Percentiles rank a stretch among this genome's conserved stretches.
Conservation (phyloP, 1,140 invertebrate genomes). For the Caenorhabditis brenneri region DNA sequence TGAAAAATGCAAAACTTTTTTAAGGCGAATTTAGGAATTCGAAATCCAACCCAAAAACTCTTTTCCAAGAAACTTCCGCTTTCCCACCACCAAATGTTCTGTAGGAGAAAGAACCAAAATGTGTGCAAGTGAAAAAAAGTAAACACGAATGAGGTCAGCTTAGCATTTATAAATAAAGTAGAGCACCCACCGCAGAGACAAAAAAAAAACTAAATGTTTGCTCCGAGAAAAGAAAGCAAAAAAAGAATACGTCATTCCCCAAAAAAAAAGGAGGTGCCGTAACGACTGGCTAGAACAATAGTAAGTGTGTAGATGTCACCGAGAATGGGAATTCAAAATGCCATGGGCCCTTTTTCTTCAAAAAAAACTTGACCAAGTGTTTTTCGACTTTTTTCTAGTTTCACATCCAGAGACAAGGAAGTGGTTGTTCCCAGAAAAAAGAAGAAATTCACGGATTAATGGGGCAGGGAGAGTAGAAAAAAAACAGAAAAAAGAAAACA, state of each 20-base stretch:
- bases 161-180: conserved; percentile 22
- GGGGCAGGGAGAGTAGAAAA: neutral
- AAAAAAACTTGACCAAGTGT: neutral
- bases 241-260: neutral
- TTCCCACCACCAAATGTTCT: neutral
- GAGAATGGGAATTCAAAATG: neutral
- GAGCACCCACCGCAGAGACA: neutral
- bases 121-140: conserved; percentile 34
- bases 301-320: neutral
- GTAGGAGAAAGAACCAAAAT: conserved; percentile 12
- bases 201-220: conserved; percentile 2
- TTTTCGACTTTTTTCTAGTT: neutral
- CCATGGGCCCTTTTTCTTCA: no score
- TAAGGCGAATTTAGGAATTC: neutral
- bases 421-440: neutral
- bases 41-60: neutral
- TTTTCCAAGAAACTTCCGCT: conserved; percentile 5
- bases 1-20: conserved; percentile 1
- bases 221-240: conserved; percentile 2
- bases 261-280: neutral
- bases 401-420: neutral
- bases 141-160: conserved; percentile 33
- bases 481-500: neutral
- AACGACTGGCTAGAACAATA: conserved; percentile 2
- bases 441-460: conserved; percentile 13